Conservation (phyloP, 2,888 invertebrate genomes). For the Phoenoteleia sp. region DNA sequence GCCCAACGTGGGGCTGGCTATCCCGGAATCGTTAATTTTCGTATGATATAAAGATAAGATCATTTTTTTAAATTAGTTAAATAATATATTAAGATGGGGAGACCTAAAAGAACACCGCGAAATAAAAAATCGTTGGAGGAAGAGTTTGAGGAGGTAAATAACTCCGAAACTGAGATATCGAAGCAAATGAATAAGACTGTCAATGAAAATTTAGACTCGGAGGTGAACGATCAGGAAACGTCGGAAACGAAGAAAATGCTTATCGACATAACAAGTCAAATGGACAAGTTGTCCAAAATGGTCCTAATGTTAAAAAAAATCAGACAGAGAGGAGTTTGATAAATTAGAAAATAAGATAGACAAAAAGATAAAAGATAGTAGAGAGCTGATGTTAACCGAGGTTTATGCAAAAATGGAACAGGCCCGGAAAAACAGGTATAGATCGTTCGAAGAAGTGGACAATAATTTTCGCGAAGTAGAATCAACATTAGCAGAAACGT, state of each 20-base stretch:
- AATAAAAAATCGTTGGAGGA: not conserved
- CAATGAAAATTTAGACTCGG: not conserved
- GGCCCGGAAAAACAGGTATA: not conserved
- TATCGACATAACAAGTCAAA: not conserved
- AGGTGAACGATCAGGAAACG: not conserved
- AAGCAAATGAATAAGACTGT: no score
- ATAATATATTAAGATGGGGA: not conserved
- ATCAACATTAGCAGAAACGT: no score
- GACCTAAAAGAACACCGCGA: not conserved
- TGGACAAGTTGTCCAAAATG: not conserved
- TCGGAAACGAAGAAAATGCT: no score
- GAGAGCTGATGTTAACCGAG: not conserved
- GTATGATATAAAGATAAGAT: no score
- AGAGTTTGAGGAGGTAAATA: not conserved
- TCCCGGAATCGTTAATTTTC: not conserved
- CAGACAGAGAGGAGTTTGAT: not conserved
- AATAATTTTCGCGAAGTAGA: no score
- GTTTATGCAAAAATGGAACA: not conserved
- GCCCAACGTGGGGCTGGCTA: not conserved
- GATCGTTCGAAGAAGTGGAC: no score
- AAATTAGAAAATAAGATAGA: not conserved
- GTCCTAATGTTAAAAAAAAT: not conserved
- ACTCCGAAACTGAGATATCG: no score
- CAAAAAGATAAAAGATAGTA: not conserved
- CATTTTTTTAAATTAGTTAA: not conserved